These are phyloP conservation scores for Eulacestoma nigropectus DNA, from an alignment of 2,113 vertebrate species.

Conservation along the genomic window DNA sequence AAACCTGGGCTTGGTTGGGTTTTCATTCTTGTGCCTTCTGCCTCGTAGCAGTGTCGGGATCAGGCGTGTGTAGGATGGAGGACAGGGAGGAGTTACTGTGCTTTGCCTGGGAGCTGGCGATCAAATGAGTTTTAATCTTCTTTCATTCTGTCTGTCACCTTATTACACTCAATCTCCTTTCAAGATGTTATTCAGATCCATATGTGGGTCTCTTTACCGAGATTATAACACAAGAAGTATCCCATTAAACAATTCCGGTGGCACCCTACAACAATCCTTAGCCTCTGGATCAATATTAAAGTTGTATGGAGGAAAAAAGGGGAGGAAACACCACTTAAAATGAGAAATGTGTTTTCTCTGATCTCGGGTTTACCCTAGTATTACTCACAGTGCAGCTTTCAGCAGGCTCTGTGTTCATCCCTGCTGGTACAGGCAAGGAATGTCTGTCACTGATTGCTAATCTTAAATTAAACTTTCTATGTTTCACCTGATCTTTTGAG, in stretches of 20 bases:
- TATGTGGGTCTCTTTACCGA: neutral
- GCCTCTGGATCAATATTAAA: neutral
- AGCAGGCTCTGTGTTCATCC: neutral
- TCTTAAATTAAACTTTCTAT: neutral
- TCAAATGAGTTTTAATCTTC: slow-evolving; percentile 11
- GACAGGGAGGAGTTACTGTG: neutral
- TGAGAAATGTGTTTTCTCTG: neutral
- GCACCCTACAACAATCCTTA: neutral
- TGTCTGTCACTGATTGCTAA: neutral
- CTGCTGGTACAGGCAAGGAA: neutral
- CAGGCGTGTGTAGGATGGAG: neutral
- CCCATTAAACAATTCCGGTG: neutral
- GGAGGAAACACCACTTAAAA: neutral
- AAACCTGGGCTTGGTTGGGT: neutral
- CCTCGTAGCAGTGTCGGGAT: neutral
- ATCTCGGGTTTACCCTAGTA: neutral
- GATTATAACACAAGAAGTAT: neutral
- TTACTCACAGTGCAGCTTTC: neutral
- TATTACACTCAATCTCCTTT: neutral
- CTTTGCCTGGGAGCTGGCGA: neutral
- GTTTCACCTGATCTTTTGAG: neutral
- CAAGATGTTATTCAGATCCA: neutral
- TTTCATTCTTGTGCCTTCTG: neutral
- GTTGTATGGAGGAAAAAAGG: neutral
- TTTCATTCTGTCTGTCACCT: slow-evolving; percentile 6